These are phyloP conservation scores for Notospermus geniculatus DNA, from an alignment of 1,140 invertebrate species.

Conservation along the genomic window DNA sequence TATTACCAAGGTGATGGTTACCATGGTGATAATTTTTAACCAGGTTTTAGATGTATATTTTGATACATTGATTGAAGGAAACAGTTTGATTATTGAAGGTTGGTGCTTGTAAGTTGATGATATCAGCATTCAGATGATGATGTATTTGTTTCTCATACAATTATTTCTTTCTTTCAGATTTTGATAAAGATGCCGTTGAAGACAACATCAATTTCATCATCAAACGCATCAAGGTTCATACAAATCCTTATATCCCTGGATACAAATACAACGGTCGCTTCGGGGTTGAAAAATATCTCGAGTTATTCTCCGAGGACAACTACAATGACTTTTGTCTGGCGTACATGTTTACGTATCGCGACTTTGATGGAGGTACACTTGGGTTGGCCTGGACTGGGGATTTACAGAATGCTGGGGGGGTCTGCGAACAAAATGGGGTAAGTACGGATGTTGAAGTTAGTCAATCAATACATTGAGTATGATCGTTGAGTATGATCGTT, in stretches of 20 bases:
- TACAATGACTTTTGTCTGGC: slow-evolving; percentile 96
- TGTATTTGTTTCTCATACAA: no score
- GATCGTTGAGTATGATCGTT: no score
- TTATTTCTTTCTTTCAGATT: slow-evolving; percentile 70
- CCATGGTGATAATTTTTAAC: no score
- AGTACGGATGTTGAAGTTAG: no score
- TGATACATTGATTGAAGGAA: no score
- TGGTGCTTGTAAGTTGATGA: no score
- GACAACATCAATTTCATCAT: slow-evolving; percentile 96
- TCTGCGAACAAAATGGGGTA: slow-evolving; percentile 85
- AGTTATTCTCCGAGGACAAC: slow-evolving; percentile 92
- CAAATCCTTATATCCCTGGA: slow-evolving; percentile 74
- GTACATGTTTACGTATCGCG: slow-evolving; percentile 96
- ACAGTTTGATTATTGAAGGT: no score
- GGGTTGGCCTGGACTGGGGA: slow-evolving; percentile 93
- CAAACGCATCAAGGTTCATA: slow-evolving; percentile 91
- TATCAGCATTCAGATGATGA: no score
- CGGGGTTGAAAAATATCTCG: slow-evolving; percentile 94
- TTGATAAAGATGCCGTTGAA: slow-evolving; percentile 84
- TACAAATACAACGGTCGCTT: slow-evolving; percentile 91
- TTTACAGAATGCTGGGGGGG: slow-evolving; percentile 86
- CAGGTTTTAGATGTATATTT: no score
- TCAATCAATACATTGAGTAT: no score
- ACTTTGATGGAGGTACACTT: slow-evolving; percentile 92
- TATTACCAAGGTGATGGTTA: no score